Conservation (phyloP, 1,140 invertebrate genomes). For the Achroia grisella region DNA sequence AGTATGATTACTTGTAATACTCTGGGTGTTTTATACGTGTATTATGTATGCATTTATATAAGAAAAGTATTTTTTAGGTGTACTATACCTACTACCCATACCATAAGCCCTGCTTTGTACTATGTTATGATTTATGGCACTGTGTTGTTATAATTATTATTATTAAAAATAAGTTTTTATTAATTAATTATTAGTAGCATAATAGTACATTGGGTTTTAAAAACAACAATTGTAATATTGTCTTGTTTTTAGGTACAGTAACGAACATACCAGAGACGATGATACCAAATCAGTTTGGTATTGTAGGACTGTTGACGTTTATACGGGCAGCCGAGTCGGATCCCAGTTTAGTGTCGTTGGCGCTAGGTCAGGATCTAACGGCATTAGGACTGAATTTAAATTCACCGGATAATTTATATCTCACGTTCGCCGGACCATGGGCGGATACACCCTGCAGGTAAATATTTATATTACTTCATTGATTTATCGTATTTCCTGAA, state of each 20-base stretch:
- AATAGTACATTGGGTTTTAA: background rate
- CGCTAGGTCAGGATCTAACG: conserved; percentile 97
- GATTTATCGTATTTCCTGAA: too few species aligned
- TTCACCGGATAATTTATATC: conserved; percentile 96
- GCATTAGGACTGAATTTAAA: conserved; percentile 98
- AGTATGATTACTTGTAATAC: too few species aligned
- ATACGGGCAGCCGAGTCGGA: conserved; percentile 98
- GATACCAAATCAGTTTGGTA: conserved; percentile 99
- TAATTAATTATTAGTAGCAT: background rate
- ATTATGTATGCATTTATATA: too few species aligned
- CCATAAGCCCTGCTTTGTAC: too few species aligned
- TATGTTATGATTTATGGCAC: too few species aligned
- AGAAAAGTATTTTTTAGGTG: too few species aligned
- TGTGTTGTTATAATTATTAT: too few species aligned
- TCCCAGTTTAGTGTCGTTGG: conserved; percentile 94
- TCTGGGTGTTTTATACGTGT: too few species aligned
- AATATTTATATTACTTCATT: too few species aligned
- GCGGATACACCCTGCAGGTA: conserved; percentile 93
- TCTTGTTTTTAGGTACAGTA: conserved; percentile 82
- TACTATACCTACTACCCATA: too few species aligned
- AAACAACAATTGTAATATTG: too few species aligned
- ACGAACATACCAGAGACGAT: conserved; percentile 98
- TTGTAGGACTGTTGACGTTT: conserved; percentile 97
- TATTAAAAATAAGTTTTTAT: too few species aligned
- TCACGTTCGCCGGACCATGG: conserved; percentile 98